Evolutionary conservation across 2,888 invertebrate species (phyloP), one percentile per base, ranked within the genome.

Genomic region (Leptothorax acervorum): DNA sequence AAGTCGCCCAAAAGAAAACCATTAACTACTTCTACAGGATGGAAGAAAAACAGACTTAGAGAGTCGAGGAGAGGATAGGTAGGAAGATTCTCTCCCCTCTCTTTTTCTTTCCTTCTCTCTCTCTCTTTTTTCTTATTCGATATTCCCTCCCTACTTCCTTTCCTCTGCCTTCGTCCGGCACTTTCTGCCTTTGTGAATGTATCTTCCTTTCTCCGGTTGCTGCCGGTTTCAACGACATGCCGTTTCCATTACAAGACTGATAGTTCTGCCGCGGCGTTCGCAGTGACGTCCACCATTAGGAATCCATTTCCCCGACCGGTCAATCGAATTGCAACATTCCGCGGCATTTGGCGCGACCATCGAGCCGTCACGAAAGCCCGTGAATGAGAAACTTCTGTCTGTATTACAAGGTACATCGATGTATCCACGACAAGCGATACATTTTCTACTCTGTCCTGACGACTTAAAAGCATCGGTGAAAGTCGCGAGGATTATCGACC

Each of bases 221-320:
- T 23, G 83, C 85, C 87, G 87, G 86, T 90, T 90, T 91, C 87
- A 87, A 89, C 87, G 90, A 90, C 90, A 88, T 85, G 89, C 88
- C 87, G 90, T 92, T 92, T 92, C 92, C 91, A 93, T 92, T 92
- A 91, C 91, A 92, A 93, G 93, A 93, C 91, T 90, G 91, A 93
- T 93, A 91, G 93, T 90, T 89, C 89, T 86, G 75, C 84, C 81
- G 71, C 78, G 87, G 85, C 86, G 82, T 86, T 88, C 86, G 63
- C 89, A 88, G 84, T 85, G 90, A 89, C 90, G 86, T 71, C 85
- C 85, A 87, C 91, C 90, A 92, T 91, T 90, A 91, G 88, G 84
- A 91, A 92, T 92, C 92, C 89, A 91, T 93, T 93, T 91, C 90
- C 89, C 70, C 76, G 85, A 86, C 82, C 87, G 88, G 89, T 90